These are phyloP conservation scores for Mormyrus hasselquistii DNA, from an alignment of 2,797 vertebrate genomes.

Conservation along the genomic window DNA sequence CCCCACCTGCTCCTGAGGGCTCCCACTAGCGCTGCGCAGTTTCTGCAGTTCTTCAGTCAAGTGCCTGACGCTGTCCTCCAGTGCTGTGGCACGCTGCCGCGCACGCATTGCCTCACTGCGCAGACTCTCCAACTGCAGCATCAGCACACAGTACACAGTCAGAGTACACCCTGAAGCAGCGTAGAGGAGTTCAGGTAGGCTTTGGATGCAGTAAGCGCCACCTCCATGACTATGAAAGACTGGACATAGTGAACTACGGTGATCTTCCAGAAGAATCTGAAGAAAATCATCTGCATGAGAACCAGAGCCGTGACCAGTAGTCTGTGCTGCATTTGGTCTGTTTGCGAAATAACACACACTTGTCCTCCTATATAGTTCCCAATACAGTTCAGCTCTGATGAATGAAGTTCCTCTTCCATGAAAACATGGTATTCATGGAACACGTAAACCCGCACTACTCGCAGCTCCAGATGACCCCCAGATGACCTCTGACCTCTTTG, in stretches of 20 bases:
- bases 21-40: conserved; percentile 31
- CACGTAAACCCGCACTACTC: not conserved
- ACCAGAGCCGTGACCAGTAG: not conserved
- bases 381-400: not conserved
- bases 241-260: not conserved
- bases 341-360: not conserved
- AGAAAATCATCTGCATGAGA: not conserved
- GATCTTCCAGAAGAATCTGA: not conserved
- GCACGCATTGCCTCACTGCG: conserved; percentile 41
- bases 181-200: not conserved
- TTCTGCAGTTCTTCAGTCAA: conserved; percentile 47
- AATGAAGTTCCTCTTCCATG: not conserved
- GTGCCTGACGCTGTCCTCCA: conserved; percentile 43
- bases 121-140: conserved; percentile 44
- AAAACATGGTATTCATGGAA: not conserved
- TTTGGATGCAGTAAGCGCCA: not conserved
- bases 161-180: not conserved
- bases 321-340: not conserved
- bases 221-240: not conserved
- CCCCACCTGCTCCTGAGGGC: conserved; percentile 12
- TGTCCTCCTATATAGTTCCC: not conserved
- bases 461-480: not conserved
- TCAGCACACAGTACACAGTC: not conserved
- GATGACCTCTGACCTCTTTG: conserved; percentile 26
- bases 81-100: conserved; percentile 38